Percentiles rank a stretch among this genome's conserved stretches.
phyloP scores from a whole-genome alignment of 1,140 invertebrate genomes.

The Drosophila ananassae region DNA sequence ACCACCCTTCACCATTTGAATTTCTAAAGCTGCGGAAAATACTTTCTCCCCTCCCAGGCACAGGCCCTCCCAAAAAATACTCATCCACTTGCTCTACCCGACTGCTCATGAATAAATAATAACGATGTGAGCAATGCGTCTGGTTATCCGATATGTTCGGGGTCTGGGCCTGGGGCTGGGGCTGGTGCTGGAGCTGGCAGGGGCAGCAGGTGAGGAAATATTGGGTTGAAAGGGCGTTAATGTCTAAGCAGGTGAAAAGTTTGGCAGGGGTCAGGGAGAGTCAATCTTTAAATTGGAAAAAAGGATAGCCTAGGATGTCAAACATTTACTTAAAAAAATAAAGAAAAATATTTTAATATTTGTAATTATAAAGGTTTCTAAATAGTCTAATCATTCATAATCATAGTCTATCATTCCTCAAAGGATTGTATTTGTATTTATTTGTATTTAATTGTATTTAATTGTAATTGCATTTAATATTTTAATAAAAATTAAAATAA shows the following conservation, averaged over 20 bases:
- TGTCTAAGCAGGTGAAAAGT: constrained; percentile 42
- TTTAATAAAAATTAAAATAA: neutral
- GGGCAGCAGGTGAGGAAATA: constrained; percentile 19
- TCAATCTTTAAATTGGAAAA: neutral
- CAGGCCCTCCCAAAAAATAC: neutral
- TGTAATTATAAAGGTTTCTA: too few species aligned
- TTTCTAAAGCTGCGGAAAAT: constrained; percentile 30
- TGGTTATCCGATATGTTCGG: constrained; percentile 44
- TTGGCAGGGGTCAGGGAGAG: constrained; percentile 5
- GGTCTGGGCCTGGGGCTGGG: neutral
- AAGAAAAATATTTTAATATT: too few species aligned
- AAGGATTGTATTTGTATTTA: too few species aligned
- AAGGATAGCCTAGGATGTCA: neutral
- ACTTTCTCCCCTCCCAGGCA: neutral
- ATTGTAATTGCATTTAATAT: neutral
- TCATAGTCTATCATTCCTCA: too few species aligned
- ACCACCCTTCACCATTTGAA: constrained; percentile 19
- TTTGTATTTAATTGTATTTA: neutral
- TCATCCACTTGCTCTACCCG: constrained; percentile 10
- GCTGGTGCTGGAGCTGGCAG: neutral
- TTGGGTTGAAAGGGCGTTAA: constrained; percentile 24
- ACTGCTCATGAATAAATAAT: constrained; percentile 58
- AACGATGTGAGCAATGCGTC: constrained; percentile 61
- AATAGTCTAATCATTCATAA: too few species aligned
- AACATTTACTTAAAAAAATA: too few species aligned